phyloP scores from a whole-genome alignment of 2,113 vertebrate species.

The Fukomys damarensis region DNA sequence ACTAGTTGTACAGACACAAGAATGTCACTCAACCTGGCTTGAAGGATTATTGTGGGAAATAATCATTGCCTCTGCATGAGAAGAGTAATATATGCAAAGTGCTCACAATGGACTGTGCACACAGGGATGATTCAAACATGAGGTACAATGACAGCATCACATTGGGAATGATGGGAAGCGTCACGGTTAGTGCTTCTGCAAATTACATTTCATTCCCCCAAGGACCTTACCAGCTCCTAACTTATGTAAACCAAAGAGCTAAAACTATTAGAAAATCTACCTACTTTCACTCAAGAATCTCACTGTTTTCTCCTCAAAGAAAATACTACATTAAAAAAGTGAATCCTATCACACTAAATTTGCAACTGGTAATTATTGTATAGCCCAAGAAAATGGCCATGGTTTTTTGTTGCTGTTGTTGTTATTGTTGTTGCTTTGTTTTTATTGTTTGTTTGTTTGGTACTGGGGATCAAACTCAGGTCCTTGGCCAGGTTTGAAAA shows the following conservation, averaged over 20 bases:
- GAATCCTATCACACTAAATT: background rate
- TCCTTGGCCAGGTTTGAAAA: too few relatives aligned
- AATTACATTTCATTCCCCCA: background rate
- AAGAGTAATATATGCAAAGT: background rate
- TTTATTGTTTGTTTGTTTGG: too few relatives aligned
- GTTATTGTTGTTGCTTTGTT: too few relatives aligned
- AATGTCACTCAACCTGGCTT: background rate
- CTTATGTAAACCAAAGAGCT: background rate
- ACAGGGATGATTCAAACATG: background rate
- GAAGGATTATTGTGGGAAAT: background rate
- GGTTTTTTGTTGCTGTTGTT: too few relatives aligned
- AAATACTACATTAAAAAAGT: slow-evolving; percentile 8
- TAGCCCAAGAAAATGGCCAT: background rate
- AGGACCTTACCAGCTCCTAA: background rate
- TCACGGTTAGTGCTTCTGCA: background rate
- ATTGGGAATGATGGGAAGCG: background rate
- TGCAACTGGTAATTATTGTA: background rate
- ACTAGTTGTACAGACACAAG: background rate
- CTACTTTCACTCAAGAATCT: background rate
- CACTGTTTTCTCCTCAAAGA: slow-evolving; percentile 4
- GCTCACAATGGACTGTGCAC: background rate
- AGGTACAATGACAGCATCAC: background rate
- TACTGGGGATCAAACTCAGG: too few relatives aligned
- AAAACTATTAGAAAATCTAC: background rate
- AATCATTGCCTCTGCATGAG: background rate